Base-by-base conservation (phyloP, 2,888 invertebrate genomes). In the Hesperia comma region DNA sequence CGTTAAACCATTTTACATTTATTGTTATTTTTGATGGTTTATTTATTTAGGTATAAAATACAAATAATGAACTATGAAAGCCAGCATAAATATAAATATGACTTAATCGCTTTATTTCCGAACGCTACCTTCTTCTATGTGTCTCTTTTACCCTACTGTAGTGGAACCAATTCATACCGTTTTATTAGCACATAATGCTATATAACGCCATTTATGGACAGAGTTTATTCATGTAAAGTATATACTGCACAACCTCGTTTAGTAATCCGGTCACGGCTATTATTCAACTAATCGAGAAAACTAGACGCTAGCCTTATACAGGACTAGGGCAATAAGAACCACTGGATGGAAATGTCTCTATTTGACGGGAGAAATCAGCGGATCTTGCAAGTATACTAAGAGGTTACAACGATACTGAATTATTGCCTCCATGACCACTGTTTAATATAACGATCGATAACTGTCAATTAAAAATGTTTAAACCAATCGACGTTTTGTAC, bases 131-230 rank as follows among this genome's bases (percentile, higher is more conserved):
- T 8, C 17, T 1, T 8, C 17, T 1, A 46, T n/a, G 1, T 17
- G 7, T 17, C 7, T 46, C 15, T 17, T 46, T 46, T 17, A 46
- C 6, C 43, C 15, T 2, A 8, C 17, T 19, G 10, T 5, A 49
- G 49, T 49, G 8, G 49, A 49, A 19, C 49, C 19, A 57, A 41
- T 17, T 10, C 3, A 7, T 61, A 61, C 40, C 19, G 10, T 21
- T 12, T 14, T 61, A 61, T 61, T 53, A 53, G 15, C 61, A 61
- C 51, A 53, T 53, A 53, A 53, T 61, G 40, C 40, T 61, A 40
- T 40, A 41, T 37, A 61, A 41, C 15, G 26, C 61, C 53, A 21
- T 61, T 26, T 54, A 61, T 1, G 60, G 46, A 14, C 19, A 17
- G 6, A 6, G 7, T 61, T 61, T 61, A 61, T 53, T n/a, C 40